These are phyloP conservation scores for Clunio marinus DNA, from an alignment of 2,888 invertebrate genomes.

Conservation along the genomic window DNA sequence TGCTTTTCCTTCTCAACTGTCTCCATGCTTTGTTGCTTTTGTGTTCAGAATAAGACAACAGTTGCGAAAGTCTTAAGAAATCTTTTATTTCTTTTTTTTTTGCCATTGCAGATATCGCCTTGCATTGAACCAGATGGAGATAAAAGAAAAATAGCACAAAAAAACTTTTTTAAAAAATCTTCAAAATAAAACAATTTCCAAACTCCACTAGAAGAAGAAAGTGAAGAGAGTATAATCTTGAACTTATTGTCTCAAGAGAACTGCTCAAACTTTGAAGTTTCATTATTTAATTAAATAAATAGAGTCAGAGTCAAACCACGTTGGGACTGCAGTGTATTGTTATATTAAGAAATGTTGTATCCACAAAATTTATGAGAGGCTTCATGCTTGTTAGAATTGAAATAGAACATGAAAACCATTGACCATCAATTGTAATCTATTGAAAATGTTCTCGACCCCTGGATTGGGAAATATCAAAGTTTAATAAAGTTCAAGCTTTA, in stretches of 20 bases:
- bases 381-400: no score
- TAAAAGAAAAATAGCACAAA: slow-evolving; percentile 2
- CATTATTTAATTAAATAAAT: slow-evolving; percentile 6
- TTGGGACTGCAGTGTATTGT: no score
- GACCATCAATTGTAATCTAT: no score
- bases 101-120: background rate
- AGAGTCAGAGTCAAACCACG: background rate
- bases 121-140: slow-evolving; percentile 20
- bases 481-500: no score
- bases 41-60: slow-evolving; percentile 13
- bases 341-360: no score
- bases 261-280: slow-evolving; percentile 1
- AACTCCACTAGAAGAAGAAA: background rate
- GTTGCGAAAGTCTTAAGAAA: slow-evolving; percentile 6
- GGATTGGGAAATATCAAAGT: no score
- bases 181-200: background rate
- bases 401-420: no score
- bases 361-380: no score
- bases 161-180: background rate
- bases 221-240: background rate
- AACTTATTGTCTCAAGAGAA: background rate
- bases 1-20: slow-evolving; percentile 12
- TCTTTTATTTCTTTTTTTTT: background rate
- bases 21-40: background rate
- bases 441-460: no score